Percentiles rank a stretch among this genome's conserved stretches.
phyloP scores from a whole-genome alignment of 1,140 invertebrate species.

The Parapsyche elsis region DNA sequence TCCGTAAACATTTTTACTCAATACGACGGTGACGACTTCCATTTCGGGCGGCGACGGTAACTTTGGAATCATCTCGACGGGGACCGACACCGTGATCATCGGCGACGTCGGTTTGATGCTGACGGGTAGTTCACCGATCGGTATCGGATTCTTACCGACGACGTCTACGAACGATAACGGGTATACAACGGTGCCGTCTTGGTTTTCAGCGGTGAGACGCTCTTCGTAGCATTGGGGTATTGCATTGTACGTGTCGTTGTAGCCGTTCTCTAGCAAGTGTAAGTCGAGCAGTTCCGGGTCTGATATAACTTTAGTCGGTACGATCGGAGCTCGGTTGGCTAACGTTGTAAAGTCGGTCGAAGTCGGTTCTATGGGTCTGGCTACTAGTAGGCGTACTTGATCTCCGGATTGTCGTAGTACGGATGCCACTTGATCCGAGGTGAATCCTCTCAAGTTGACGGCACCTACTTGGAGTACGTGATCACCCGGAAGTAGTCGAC shows the following conservation, averaged over 20 bases:
- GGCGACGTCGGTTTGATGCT: slow-evolving; percentile 59
- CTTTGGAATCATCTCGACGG: slow-evolving; percentile 60
- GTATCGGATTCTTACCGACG: slow-evolving; percentile 64
- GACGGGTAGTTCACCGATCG: slow-evolving; percentile 64
- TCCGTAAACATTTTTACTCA: slow-evolving; percentile 75
- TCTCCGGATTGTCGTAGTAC: slow-evolving; percentile 89
- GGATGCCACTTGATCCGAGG: slow-evolving; percentile 92
- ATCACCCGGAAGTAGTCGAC: slow-evolving; percentile 88
- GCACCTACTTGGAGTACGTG: slow-evolving; percentile 95
- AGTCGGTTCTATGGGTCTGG: slow-evolving; percentile 82
- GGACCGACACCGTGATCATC: slow-evolving; percentile 64
- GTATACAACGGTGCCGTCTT: slow-evolving; percentile 56
- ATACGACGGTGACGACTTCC: slow-evolving; percentile 71
- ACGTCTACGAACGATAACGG: slow-evolving; percentile 62
- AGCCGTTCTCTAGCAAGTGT: slow-evolving; percentile 79
- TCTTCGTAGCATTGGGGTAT: slow-evolving; percentile 64
- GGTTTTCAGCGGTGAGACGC: slow-evolving; percentile 59
- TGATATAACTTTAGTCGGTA: slow-evolving; percentile 83
- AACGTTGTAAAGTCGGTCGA: slow-evolving; percentile 73
- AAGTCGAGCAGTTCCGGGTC: slow-evolving; percentile 85
- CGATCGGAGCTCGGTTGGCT: slow-evolving; percentile 76
- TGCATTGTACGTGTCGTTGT: slow-evolving; percentile 65
- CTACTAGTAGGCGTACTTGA: slow-evolving; percentile 89
- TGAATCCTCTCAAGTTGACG: slow-evolving; percentile 90
- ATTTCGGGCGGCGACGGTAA: slow-evolving; percentile 65